Evolutionary conservation across 2,113 vertebrate genomes (phyloP).

Genomic region (Sprattus sprattus): DNA sequence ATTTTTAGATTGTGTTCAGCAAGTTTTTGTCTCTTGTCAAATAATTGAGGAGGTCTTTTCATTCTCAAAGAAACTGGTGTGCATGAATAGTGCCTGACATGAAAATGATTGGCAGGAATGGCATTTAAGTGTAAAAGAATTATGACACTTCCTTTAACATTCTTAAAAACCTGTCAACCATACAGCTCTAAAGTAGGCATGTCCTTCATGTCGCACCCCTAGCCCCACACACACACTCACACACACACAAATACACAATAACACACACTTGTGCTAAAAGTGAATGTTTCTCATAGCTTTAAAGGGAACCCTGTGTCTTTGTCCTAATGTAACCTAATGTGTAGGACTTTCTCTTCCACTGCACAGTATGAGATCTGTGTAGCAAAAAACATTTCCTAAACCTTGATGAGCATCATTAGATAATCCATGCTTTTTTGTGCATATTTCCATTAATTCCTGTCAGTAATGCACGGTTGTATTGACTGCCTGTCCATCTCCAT

Average conservation of each 20-base stretch:
- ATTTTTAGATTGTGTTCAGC: background rate
- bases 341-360: background rate
- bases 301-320: background rate
- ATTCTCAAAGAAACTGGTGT: background rate
- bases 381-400: slow-evolving; percentile 1
- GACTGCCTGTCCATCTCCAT: too few species aligned
- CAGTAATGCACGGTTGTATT: too few species aligned
- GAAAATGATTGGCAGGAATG: background rate
- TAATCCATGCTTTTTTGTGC: too few species aligned
- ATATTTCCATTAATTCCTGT: too few species aligned
- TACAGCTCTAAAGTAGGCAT: background rate
- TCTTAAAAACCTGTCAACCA: background rate
- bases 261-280: too few species aligned
- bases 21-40: background rate
- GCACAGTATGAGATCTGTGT: background rate
- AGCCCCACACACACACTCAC: background rate
- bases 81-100: background rate
- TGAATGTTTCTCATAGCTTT: background rate
- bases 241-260: slow-evolving; percentile 1
- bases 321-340: background rate
- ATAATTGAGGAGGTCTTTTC: background rate
- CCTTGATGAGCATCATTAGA: too few species aligned
- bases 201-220: background rate
- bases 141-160: background rate
- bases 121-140: slow-evolving; percentile 1